Evolutionary conservation across 2,888 invertebrate species (phyloP), one percentile per base, ranked within the genome.

Genomic region (Pycnomerus fuliginosus): DNA sequence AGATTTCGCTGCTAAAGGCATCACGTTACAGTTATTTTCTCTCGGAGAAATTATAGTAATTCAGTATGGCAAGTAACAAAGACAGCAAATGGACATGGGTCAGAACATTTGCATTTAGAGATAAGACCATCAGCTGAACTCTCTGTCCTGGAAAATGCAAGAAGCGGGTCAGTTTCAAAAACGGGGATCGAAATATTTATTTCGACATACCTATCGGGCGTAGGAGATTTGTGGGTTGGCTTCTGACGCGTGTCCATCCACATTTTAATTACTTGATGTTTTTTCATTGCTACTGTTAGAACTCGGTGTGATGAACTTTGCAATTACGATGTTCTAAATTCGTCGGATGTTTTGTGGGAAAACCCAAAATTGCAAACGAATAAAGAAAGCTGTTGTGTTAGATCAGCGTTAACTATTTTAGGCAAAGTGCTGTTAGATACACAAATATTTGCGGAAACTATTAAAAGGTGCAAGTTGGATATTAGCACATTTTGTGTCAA

Each of bases 301-400:
- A 22, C 30, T 23, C 36, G 37, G 24, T 43, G n/a, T n/a, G 44
- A 38, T 44, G 38, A 33, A 44, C 24, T 24, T 16, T 16, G 16
- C 30, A 35, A 46, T 46, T 46, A 46, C 41, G 36, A 46, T 37
- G 46, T 46, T 41, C 41, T 33, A 36, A 46, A 46, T 46, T 36
- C 20, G 22, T 33, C 12, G 40, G 30, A 30, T 16, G 22, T 7
- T 7, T 8, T 27, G 11, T 16, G 13, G 12, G 16, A 22, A 22
- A 16, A 25, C 7, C 39, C 25, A 15, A 32, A 41, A 36, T 45
- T 41, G 42, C 42, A 17, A 42, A 41, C 36, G 34, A 36, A 38
- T 34, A 39, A 44, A 47, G 47, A 47, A 47, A 47, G 47, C 42
- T 35, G 47, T 42, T 35, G 42, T 28, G 38, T 47, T 42, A 42